Evolutionary conservation across 2,797 vertebrate species (phyloP).

Genomic region (Staurois parvus): DNA sequence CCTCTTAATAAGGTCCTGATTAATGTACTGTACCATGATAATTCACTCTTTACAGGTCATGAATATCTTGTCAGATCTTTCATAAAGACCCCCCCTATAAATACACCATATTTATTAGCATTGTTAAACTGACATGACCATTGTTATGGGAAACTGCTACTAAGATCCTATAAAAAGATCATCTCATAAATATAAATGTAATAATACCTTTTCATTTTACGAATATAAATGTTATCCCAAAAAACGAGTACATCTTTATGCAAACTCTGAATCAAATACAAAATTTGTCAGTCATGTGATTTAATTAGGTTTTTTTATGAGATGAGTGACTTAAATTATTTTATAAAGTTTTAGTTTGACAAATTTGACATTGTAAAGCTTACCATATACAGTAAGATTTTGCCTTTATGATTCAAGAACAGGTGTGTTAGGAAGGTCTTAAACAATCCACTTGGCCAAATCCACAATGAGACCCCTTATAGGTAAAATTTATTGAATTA

Average conservation of each 20-base stretch:
- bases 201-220: neutral
- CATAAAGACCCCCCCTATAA: constrained; percentile 30
- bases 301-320: neutral
- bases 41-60: constrained; percentile 6
- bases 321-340: neutral
- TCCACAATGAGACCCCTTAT: no score
- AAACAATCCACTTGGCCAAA: no score
- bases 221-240: neutral
- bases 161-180: neutral
- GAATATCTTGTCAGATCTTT: neutral
- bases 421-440: no score
- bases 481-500: no score
- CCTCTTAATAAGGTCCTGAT: constrained; percentile 1
- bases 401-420: no score
- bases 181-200: neutral
- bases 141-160: neutral
- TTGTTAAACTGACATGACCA: constrained; percentile 10
- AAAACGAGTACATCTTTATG: neutral
- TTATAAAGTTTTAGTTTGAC: neutral
- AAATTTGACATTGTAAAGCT: neutral
- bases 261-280: neutral
- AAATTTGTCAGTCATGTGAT: neutral
- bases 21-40: neutral
- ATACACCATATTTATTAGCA: constrained; percentile 29
- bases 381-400: neutral